These are phyloP conservation scores for Paramisgurnus dabryanus DNA, from an alignment of 2,113 vertebrate species.

Conservation along the genomic window DNA sequence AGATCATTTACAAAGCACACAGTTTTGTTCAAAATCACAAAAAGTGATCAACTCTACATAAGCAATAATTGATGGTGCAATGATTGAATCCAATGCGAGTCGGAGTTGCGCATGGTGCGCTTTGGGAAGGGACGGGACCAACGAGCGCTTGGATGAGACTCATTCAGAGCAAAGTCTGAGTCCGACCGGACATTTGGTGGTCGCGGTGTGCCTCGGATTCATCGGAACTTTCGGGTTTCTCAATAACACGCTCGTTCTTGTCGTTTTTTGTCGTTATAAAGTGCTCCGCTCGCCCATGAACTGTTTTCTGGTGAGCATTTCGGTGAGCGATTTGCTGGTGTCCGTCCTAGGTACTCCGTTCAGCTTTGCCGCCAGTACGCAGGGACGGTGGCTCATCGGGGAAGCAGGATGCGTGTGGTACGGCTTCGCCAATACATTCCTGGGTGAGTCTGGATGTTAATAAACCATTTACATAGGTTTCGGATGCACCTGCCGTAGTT, in stretches of 20 bases:
- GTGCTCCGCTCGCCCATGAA: constrained; percentile 80
- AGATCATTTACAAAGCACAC: constrained; percentile 18
- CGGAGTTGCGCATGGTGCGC: constrained; percentile 61
- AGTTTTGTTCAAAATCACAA: background rate
- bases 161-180: constrained; percentile 59
- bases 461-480: background rate
- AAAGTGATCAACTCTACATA: background rate
- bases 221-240: constrained; percentile 74
- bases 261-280: constrained; percentile 77
- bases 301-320: constrained; percentile 80
- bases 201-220: constrained; percentile 75
- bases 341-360: constrained; percentile 75
- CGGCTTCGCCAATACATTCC: constrained; percentile 77
- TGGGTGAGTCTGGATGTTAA: constrained; percentile 71
- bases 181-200: constrained; percentile 74
- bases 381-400: constrained; percentile 79
- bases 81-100: constrained; percentile 71
- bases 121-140: constrained; percentile 41
- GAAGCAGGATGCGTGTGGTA: constrained; percentile 79
- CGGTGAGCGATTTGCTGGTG: constrained; percentile 78
- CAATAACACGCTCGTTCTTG: constrained; percentile 72
- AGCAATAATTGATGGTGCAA: constrained; percentile 28
- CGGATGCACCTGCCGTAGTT: background rate
- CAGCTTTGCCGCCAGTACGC: constrained; percentile 79
- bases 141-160: constrained; percentile 47